phyloP scores from a whole-genome alignment of 2,888 invertebrate genomes.

The Dinocampus coccinellae region DNA sequence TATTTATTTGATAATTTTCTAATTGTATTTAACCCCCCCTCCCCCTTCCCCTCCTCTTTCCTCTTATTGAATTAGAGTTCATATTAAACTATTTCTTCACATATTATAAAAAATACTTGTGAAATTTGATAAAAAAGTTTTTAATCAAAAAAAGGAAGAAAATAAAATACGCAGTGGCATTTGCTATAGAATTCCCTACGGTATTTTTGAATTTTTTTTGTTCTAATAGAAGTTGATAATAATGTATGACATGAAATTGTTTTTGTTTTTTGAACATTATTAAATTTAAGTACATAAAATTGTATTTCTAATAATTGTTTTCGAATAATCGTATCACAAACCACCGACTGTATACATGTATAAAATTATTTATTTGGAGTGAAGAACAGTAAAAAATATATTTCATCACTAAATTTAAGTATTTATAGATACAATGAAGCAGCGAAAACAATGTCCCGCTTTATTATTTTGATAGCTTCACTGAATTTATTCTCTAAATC shows the following conservation, averaged over 20 bases:
- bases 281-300: background rate
- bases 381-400: background rate
- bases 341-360: background rate
- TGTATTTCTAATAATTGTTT: background rate
- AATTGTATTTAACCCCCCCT: conserved; percentile 53
- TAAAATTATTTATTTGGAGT: background rate
- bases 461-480: conserved; percentile 90
- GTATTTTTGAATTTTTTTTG: conserved; percentile 42
- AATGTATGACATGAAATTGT: background rate
- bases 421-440: conserved; percentile 92
- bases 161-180: conserved; percentile 16
- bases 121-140: conserved; percentile 58
- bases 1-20: conserved; percentile 66
- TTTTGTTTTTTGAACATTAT: background rate
- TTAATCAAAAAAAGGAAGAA: conserved; percentile 35
- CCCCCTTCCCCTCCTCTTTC: conserved; percentile 47
- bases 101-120: conserved; percentile 57
- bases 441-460: conserved; percentile 99
- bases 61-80: conserved; percentile 48
- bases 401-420: conserved; percentile 31
- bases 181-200: conserved; percentile 27
- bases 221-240: background rate
- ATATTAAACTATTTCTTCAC: conserved; percentile 56
- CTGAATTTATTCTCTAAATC: conserved; percentile 97
- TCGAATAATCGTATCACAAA: background rate